These are phyloP conservation scores for Adela reaumurella DNA, from an alignment of 2,888 invertebrate genomes.

Conservation along the genomic window DNA sequence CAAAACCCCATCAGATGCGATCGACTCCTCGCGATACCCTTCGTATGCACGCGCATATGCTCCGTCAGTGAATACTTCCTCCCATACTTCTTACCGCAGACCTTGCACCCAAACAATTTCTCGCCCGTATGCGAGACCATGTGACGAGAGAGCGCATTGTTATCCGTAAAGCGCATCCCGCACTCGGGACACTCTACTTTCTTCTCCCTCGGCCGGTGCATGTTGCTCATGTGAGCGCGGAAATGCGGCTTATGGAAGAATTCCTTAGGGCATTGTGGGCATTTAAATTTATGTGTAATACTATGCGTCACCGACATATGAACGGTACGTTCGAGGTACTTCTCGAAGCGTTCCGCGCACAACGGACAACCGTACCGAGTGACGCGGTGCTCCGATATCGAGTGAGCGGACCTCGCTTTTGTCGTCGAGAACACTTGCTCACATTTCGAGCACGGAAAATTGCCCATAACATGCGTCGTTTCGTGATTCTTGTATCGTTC, in stretches of 20 bases:
- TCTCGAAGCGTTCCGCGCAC: constrained; percentile 39
- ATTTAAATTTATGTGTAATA: constrained; percentile 37
- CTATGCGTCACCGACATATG: constrained; percentile 41
- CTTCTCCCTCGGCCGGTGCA: constrained; percentile 41
- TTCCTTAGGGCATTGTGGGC: constrained; percentile 29
- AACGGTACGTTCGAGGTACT: constrained; percentile 40
- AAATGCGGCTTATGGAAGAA: constrained; percentile 42
- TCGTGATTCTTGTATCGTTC: constrained; percentile 47
- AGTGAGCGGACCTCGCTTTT: constrained; percentile 32
- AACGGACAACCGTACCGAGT: constrained; percentile 36
- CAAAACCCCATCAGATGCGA: neutral
- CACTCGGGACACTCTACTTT: constrained; percentile 36
- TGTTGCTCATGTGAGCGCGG: constrained; percentile 38
- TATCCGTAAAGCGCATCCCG: constrained; percentile 44
- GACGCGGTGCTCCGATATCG: constrained; percentile 35
- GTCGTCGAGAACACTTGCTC: constrained; percentile 35
- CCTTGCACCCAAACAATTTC: constrained; percentile 31
- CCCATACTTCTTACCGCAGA: constrained; percentile 32
- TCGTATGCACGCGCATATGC: constrained; percentile 25
- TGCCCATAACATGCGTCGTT: constrained; percentile 41
- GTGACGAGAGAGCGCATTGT: constrained; percentile 43
- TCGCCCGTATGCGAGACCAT: constrained; percentile 38
- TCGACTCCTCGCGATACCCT: neutral
- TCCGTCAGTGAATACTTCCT: constrained; percentile 25
- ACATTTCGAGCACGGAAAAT: constrained; percentile 30